Conservation (phyloP, 37 sponge, comb jelly and placozoan species). For the Mnemiopsis leidyi region DNA sequence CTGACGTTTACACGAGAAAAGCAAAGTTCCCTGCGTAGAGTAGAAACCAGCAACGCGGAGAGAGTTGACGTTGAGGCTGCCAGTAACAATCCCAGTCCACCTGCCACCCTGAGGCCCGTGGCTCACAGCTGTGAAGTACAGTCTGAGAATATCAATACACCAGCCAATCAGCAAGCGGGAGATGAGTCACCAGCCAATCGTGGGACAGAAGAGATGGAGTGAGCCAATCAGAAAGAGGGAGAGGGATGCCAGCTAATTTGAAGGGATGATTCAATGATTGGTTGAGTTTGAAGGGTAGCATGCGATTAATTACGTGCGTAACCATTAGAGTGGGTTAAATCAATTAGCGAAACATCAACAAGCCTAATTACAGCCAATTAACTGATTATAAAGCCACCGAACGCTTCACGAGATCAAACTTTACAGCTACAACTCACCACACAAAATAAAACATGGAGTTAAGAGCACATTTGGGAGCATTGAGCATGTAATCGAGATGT, state of each 20-base stretch:
- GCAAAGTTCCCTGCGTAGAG: too few species aligned
- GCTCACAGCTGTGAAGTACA: background rate
- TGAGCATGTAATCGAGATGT: background rate
- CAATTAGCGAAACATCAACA: background rate
- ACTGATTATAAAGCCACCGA: background rate
- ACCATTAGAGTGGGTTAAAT: background rate
- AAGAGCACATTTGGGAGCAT: background rate
- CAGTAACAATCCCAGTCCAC: background rate
- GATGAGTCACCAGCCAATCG: background rate
- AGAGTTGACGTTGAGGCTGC: too few species aligned
- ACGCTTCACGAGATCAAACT: background rate
- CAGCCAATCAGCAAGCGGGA: background rate
- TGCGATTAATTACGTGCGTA: background rate
- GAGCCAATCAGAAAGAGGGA: too few species aligned
- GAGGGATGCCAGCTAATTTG: too few species aligned
- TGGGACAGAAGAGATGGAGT: too few species aligned
- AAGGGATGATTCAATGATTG: background rate
- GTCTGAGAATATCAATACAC: background rate
- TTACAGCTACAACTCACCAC: background rate
- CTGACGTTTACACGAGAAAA: too few species aligned
- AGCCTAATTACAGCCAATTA: background rate
- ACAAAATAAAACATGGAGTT: conserved; percentile 3
- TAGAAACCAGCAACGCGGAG: too few species aligned
- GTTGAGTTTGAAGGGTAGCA: background rate
- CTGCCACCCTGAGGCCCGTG: background rate